Percentiles rank a stretch among this genome's conserved stretches.
These are phyloP conservation scores for Thecophora atra DNA, from an alignment of 2,888 invertebrate genomes.

Conservation along the genomic window DNA sequence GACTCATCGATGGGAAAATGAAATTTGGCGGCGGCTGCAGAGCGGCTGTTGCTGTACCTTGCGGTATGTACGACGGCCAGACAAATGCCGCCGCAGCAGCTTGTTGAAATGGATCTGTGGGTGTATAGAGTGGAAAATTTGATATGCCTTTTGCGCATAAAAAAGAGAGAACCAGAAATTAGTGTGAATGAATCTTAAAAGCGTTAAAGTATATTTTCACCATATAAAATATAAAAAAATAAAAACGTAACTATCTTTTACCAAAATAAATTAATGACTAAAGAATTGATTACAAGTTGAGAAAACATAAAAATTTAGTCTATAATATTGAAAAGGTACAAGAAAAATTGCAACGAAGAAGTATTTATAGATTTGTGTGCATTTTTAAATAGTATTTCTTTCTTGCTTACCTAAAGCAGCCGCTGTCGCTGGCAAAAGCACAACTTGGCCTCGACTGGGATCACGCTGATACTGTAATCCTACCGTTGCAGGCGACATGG, in stretches of 20 bases:
- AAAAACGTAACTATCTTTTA: background rate
- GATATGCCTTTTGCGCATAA: conserved; percentile 57
- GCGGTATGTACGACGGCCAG: conserved; percentile 63
- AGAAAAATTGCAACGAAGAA: background rate
- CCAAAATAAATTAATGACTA: background rate
- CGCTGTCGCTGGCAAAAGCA: conserved; percentile 80
- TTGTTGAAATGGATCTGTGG: conserved; percentile 65
- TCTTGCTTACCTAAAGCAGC: conserved; percentile 68
- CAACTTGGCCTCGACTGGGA: conserved; percentile 83
- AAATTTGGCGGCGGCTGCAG: conserved; percentile 60
- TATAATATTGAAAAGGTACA: background rate
- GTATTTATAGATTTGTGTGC: background rate
- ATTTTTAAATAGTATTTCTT: background rate
- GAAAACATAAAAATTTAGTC: background rate
- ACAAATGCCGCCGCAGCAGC: conserved; percentile 59
- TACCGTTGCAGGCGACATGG: conserved; percentile 77
- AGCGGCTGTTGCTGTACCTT: conserved; percentile 54
- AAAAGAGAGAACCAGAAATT: conserved; percentile 29
- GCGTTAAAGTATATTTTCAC: conserved; percentile 31
- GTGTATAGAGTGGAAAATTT: conserved; percentile 64
- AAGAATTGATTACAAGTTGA: background rate
- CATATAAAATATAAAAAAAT: background rate
- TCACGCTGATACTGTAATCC: conserved; percentile 89
- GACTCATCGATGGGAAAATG: conserved; percentile 60
- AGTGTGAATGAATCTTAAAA: conserved; percentile 28